These are phyloP conservation scores for Hippolais icterina DNA, from an alignment of 2,113 vertebrate genomes.

Conservation along the genomic window DNA sequence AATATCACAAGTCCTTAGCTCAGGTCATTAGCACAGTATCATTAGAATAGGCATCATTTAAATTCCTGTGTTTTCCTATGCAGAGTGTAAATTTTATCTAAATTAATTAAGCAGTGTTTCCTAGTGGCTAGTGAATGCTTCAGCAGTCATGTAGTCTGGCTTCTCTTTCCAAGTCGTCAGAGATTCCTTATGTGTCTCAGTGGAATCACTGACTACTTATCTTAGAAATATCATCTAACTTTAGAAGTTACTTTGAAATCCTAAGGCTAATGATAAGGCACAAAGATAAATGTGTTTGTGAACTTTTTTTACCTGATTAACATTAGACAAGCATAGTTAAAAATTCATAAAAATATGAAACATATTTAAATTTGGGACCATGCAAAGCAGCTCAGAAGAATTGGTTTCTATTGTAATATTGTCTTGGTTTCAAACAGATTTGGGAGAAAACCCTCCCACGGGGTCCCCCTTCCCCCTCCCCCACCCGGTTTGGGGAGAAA, in stretches of 20 bases:
- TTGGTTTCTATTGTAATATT: background rate
- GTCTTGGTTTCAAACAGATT: too few relatives aligned
- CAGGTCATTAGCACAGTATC: background rate
- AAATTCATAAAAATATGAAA: background rate
- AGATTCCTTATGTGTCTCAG: background rate
- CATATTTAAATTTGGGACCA: background rate
- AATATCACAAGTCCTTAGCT: background rate
- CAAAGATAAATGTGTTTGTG: background rate
- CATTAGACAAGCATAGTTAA: background rate
- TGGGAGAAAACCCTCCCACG: too few relatives aligned
- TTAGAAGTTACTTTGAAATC: background rate
- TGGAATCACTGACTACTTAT: background rate
- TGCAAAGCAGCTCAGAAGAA: background rate
- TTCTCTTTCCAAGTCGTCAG: background rate
- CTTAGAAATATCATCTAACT: background rate
- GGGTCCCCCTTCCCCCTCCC: too few relatives aligned
- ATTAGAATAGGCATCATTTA: constrained; percentile 10
- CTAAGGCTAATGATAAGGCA: background rate
- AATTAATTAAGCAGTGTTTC: background rate
- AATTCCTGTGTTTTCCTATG: constrained; percentile 6
- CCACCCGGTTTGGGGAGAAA: too few relatives aligned
- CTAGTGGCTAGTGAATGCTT: background rate
- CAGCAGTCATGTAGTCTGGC: background rate
- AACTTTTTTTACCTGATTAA: background rate
- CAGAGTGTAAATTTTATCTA: constrained; percentile 16